Evolutionary conservation across 2,888 invertebrate genomes (phyloP), one percentile per base, ranked within the genome.

Genomic region (Stenotaenia linearis): DNA sequence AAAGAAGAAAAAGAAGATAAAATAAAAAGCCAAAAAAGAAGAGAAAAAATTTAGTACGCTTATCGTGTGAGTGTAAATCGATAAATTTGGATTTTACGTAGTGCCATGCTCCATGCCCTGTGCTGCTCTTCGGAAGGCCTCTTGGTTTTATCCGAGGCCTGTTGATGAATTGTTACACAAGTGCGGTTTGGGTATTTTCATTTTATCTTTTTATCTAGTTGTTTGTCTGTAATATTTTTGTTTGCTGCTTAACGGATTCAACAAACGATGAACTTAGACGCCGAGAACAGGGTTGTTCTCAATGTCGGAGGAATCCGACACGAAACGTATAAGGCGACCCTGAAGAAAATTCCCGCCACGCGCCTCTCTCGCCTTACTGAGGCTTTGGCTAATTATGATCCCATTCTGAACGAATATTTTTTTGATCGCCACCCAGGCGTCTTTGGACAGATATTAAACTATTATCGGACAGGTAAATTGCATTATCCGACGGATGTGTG

Each of bases 401-500:
- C 98, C 77, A 95, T 98, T 85, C 91, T 98, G 85, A 98, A 99
- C 88, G 99, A 99, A 89, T 99, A 98, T 90, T 99, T 99, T 91
- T 99, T 99, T 89, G 98, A 97, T 88, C 89, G 87, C 25, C 97
- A 98, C 89, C 97, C 97, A 37, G 97, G 97, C 79, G 97, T 93
- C 77, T 98, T 98, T 88, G 97, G 96, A 80, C 97, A 98, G 83
- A 80, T 96, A 84, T 91, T 96, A 85, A 98, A 98, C 88, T 98
- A 98, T 88, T 98, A 98, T 89, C 93, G 97, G 86, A 97, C 97
- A 82, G 98, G 98, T 80, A 98, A 98, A 87, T 91, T 99, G 82
- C 98, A 99, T 88, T 99, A 99, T 88, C 98, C 98, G 21, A 98
- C 98, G 78, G 97, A 99, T 86, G 98, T 99, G 0, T 99, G 98